Evolutionary conservation across 2,888 invertebrate genomes (phyloP).

Genomic region (Drepana falcataria): DNA sequence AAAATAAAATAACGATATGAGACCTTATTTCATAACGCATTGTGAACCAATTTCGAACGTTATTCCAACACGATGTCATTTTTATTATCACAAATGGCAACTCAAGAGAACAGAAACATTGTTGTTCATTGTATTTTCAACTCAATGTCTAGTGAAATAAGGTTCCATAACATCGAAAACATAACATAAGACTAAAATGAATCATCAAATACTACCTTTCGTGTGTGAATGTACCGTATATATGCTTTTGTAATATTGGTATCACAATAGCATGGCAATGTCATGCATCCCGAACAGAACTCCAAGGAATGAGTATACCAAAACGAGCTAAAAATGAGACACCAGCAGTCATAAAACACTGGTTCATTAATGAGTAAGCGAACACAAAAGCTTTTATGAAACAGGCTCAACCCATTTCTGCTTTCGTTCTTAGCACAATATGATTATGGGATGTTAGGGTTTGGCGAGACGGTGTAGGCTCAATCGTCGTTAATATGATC

Average conservation of each 20-base stretch:
- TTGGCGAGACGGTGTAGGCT: slow-evolving; percentile 74
- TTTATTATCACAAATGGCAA: too few species aligned
- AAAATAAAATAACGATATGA: slow-evolving; percentile 16
- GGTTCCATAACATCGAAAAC: slow-evolving; percentile 34
- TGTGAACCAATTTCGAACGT: too few species aligned
- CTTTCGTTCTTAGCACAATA: slow-evolving; percentile 67
- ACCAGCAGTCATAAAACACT: slow-evolving; percentile 72
- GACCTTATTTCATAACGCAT: slow-evolving; percentile 43
- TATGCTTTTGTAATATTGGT: slow-evolving; percentile 45
- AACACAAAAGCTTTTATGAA: slow-evolving; percentile 62
- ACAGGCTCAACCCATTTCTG: slow-evolving; percentile 43
- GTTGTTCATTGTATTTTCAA: too few species aligned
- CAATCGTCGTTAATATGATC: slow-evolving; percentile 77
- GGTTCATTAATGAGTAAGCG: slow-evolving; percentile 64
- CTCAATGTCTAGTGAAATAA: slow-evolving; percentile 25
- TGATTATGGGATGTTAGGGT: slow-evolving; percentile 71
- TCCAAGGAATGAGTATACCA: slow-evolving; percentile 71
- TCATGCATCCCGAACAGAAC: slow-evolving; percentile 69
- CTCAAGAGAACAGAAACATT: too few species aligned
- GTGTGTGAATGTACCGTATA: slow-evolving; percentile 63
- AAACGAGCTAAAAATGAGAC: slow-evolving; percentile 23
- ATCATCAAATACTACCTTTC: slow-evolving; percentile 71
- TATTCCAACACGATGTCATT: too few species aligned
- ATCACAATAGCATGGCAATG: slow-evolving; percentile 59
- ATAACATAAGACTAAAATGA: slow-evolving; percentile 59